These are phyloP conservation scores for Sphenodon punctatus DNA, from an alignment of 2,797 vertebrate genomes.

Conservation along the genomic window DNA sequence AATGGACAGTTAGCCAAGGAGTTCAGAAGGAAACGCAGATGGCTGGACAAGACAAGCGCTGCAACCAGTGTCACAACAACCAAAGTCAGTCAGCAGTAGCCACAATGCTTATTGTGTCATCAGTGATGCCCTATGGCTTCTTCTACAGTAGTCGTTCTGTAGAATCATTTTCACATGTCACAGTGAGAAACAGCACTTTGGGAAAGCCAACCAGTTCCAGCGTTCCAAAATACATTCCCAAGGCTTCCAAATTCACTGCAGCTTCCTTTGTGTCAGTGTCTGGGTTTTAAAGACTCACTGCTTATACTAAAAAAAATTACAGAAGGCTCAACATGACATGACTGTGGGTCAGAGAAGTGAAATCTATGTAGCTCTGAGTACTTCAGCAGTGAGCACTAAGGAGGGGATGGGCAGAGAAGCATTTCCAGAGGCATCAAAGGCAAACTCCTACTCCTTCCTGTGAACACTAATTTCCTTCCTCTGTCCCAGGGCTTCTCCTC, in stretches of 20 bases:
- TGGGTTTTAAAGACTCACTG: constrained; percentile 1
- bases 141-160: neutral
- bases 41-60: neutral
- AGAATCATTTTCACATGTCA: neutral
- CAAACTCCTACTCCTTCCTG: constrained; percentile 23
- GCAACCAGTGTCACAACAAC: neutral
- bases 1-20: neutral
- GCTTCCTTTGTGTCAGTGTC: neutral
- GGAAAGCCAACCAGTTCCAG: neutral
- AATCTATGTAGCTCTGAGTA: neutral
- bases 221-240: neutral
- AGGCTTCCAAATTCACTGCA: neutral
- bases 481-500: constrained; percentile 28
- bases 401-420: constrained; percentile 13
- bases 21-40: neutral
- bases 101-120: neutral
- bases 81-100: neutral
- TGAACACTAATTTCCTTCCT: constrained; percentile 45
- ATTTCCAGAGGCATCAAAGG: neutral
- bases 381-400: neutral
- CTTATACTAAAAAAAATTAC: too few species aligned
- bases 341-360: neutral
- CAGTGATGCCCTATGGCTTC: too few species aligned
- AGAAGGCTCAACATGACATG: neutral
- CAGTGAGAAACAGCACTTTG: neutral